phyloP scores from a whole-genome alignment of 2,113 vertebrate genomes.

The Aleadryas rufinucha region DNA sequence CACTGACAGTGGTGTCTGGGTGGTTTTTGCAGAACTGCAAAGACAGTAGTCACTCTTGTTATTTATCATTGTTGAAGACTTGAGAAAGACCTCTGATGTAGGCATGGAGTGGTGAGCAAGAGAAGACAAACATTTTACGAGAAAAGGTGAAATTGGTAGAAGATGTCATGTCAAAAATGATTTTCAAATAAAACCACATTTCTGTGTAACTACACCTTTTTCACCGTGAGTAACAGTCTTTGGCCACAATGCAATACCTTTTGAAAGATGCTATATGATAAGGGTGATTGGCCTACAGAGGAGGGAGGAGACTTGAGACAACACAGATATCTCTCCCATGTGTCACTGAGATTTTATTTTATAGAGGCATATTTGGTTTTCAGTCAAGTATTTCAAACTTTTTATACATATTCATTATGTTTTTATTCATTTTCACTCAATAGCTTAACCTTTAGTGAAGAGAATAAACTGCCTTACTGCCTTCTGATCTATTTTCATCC shows the following conservation, averaged over 20 bases:
- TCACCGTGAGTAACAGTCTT: background rate
- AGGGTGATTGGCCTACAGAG: background rate
- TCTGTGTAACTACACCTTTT: background rate
- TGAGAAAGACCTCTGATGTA: background rate
- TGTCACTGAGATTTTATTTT: background rate
- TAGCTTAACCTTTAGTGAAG: background rate
- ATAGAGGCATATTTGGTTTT: background rate
- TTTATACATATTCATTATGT: background rate
- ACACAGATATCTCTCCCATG: background rate
- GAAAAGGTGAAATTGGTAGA: background rate
- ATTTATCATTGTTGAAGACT: background rate
- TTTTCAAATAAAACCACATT: background rate
- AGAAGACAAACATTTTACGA: background rate
- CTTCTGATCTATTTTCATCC: background rate
- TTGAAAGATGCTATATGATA: background rate
- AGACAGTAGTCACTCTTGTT: background rate
- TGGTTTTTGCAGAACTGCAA: background rate
- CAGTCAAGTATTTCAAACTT: background rate
- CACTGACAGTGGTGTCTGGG: fast-evolving
- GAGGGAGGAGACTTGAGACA: background rate
- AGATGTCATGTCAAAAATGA: background rate
- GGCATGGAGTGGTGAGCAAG: background rate
- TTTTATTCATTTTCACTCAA: background rate
- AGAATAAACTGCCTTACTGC: background rate
- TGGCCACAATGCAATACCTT: background rate